Percentiles rank a stretch among this genome's conserved stretches.
These are phyloP conservation scores for Endomychus coccineus DNA, from an alignment of 2,888 invertebrate genomes.

Conservation along the genomic window DNA sequence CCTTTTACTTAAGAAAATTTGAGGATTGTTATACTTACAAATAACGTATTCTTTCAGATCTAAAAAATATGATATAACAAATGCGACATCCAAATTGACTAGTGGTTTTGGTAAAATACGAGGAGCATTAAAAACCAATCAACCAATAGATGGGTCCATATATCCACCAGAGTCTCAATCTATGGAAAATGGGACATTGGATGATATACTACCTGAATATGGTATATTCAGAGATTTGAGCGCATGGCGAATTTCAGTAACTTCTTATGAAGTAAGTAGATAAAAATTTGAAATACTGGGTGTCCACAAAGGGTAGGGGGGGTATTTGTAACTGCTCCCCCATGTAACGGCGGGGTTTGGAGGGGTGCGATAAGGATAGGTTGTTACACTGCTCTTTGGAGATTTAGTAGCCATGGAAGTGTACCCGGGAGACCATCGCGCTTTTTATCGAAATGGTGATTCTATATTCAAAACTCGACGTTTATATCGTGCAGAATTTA, in stretches of 20 bases:
- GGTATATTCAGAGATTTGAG: constrained; percentile 52
- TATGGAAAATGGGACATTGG: constrained; percentile 34
- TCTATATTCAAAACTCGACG: no score
- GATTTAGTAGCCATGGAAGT: no score
- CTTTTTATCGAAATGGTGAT: no score
- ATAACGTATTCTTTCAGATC: constrained; percentile 23
- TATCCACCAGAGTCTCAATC: constrained; percentile 33
- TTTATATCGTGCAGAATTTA: no score
- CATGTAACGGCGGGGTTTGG: no score
- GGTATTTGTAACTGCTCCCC: no score
- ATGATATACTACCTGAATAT: constrained; percentile 43
- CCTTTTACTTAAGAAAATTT: not conserved
- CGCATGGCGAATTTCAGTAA: constrained; percentile 59
- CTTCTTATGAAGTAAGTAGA: constrained; percentile 42
- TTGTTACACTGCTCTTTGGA: no score
- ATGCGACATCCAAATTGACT: constrained; percentile 43
- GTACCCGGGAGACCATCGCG: no score
- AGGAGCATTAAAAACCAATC: constrained; percentile 52
- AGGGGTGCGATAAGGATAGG: no score
- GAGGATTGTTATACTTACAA: constrained; percentile 1
- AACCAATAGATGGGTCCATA: constrained; percentile 45
- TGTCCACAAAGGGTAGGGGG: no score
- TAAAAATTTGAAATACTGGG: no score
- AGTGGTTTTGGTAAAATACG: constrained; percentile 56
- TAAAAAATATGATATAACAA: constrained; percentile 32